phyloP scores from a whole-genome alignment of 2,113 vertebrate species.

The Illadopsis cleaveri region DNA sequence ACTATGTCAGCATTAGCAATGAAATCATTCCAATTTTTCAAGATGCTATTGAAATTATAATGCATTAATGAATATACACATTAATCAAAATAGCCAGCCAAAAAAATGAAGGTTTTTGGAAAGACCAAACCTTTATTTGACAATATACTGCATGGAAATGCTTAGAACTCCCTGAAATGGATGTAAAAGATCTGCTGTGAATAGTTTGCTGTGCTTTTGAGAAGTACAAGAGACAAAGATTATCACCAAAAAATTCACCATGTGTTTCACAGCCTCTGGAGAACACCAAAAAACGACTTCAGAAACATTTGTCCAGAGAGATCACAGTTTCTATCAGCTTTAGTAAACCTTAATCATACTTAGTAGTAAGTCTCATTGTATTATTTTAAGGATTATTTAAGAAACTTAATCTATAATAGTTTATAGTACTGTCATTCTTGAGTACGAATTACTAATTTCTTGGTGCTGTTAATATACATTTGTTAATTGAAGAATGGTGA shows the following conservation, averaged over 20 bases:
- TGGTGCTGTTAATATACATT: neutral
- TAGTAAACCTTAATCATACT: neutral
- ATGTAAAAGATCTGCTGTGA: neutral
- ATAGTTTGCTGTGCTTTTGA: neutral
- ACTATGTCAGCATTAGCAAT: neutral
- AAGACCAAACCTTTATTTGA: neutral
- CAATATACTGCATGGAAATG: neutral
- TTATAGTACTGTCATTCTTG: neutral
- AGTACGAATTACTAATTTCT: neutral
- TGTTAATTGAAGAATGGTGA: neutral
- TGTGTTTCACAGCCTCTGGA: conserved; percentile 36
- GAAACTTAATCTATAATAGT: neutral
- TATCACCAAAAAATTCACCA: neutral
- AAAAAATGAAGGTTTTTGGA: neutral
- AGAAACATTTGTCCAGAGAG: neutral
- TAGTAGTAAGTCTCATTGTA: neutral
- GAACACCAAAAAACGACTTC: neutral
- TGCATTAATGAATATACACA: neutral
- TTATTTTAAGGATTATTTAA: neutral
- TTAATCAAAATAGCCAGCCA: neutral
- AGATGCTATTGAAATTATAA: neutral
- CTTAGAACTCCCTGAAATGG: neutral
- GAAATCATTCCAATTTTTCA: neutral
- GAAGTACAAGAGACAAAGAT: conserved; percentile 8
- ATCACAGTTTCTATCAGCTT: neutral